Evolutionary conservation across 2,888 invertebrate genomes (phyloP).

Genomic region (Chrysina gloriosa): DNA sequence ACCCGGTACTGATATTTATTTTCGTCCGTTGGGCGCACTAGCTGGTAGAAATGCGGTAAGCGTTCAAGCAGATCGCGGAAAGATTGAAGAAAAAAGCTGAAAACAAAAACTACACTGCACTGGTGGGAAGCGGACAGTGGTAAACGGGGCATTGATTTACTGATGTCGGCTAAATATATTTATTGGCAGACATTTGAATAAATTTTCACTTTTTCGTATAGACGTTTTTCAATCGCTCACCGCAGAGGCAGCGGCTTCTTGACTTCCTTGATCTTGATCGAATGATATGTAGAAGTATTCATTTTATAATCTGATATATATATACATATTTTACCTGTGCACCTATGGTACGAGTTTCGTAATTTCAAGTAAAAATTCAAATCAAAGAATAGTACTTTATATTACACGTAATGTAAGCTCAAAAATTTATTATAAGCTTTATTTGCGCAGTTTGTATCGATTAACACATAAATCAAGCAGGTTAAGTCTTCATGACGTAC

Average conservation of each 20-base stretch:
- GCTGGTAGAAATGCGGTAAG: conserved; percentile 7
- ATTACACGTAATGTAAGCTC: no score
- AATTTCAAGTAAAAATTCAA: no score
- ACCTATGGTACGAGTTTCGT: no score
- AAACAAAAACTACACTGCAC: conserved; percentile 27
- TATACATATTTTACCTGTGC: no score
- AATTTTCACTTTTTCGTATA: conserved; percentile 24
- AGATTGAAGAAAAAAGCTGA: conserved; percentile 1
- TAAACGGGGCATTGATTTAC: conserved; percentile 26
- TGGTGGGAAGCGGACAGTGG: conserved; percentile 15
- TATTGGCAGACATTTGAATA: conserved; percentile 30
- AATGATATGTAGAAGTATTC: not conserved
- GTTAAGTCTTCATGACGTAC: no score
- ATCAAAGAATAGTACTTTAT: no score
- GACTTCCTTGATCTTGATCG: not conserved
- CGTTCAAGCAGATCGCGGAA: not conserved
- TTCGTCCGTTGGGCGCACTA: conserved; percentile 17
- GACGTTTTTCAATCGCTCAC: conserved; percentile 16
- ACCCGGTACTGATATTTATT: conserved; percentile 20
- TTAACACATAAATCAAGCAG: no score
- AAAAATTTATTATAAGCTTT: no score
- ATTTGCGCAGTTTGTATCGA: no score
- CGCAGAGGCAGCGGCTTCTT: not conserved
- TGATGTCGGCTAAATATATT: conserved; percentile 3
- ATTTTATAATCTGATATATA: no score